Evolutionary conservation across 2,113 vertebrate species (phyloP), one percentile per base, ranked within the genome.

Genomic region (Takifugu flavidus): DNA sequence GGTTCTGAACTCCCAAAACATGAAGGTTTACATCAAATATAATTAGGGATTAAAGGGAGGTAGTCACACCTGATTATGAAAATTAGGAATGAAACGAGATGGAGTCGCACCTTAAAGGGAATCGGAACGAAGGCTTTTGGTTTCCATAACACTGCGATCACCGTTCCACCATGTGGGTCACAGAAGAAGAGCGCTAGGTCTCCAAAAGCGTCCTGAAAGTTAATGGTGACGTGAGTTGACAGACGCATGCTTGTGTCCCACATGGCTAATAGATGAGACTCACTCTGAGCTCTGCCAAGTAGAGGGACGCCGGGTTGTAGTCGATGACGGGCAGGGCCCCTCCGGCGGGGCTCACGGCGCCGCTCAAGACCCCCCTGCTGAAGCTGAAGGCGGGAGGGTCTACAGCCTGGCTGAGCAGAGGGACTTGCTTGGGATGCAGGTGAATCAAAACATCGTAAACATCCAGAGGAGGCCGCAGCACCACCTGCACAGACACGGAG

Each of bases 81-180:
- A 13, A 2, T 43, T 43, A 43, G 42, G 42, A 43, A 43, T 1
- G 6, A 8, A 2, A 43, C 42, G 13, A 43, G 34, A 39, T 39
- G 7, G 11, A 10, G 34, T 10, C 6, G 72, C 53, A 98, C 96
- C 93, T 96, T 98, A 69, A 98, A 99, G 6, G 93, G 90, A 67
- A 90, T 84, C 3, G 93, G 90, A 42, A 84, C 64, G 74, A 98
- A 99, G 68, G 94, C 91, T 12, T 89, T 85, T 11, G 96, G 96
- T 61, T 95, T 98, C 96, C 96, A 99, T 44, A 99, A 84, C 64
- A 98, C 95, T 25, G 93, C 91, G 0, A 98, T 92, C 71, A 98
- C 92, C 13, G 91, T 92, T 42, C 96, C 95, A 2, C 97, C 97
- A 39, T 93, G 90, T 7, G 90, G 90, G 84, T 99, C 95, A 4